Conservation (phyloP, 2,888 invertebrate species). For the Prionchulus punctatus region DNA sequence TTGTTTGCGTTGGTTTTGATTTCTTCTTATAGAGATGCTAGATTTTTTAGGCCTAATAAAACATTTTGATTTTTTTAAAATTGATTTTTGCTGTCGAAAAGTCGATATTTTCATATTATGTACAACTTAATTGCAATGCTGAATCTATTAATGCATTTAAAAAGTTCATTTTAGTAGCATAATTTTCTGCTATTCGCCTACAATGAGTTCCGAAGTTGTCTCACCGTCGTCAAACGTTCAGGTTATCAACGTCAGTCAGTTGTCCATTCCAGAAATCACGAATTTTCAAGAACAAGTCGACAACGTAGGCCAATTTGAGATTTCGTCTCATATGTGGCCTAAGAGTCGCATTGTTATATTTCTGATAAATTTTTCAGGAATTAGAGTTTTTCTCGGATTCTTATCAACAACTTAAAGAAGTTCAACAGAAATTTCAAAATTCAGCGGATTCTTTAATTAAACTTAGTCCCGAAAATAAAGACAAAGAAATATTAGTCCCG, state of each 20-base stretch:
- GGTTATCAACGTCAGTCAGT: constrained; percentile 1
- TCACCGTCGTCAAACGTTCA: background rate
- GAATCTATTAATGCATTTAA: too few relatives aligned
- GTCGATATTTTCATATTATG: too few relatives aligned
- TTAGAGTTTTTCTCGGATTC: constrained; percentile 74
- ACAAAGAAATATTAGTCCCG: constrained; percentile 74
- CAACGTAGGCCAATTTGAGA: constrained; percentile 43
- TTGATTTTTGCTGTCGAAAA: too few relatives aligned
- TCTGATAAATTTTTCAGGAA: constrained; percentile 44
- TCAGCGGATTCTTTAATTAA: constrained; percentile 56
- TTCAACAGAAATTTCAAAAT: constrained; percentile 71
- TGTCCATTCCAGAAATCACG: constrained; percentile 44
- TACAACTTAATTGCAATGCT: too few relatives aligned
- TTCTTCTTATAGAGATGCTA: too few relatives aligned
- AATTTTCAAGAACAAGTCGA: constrained; percentile 71
- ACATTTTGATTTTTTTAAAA: too few relatives aligned
- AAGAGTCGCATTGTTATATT: too few relatives aligned
- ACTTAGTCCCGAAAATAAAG: constrained; percentile 55
- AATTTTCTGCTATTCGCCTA: too few relatives aligned
- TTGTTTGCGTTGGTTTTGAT: too few relatives aligned
- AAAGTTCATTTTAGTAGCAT: too few relatives aligned
- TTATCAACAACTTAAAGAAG: constrained; percentile 62
- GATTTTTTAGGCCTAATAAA: too few relatives aligned
- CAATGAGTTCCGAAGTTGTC: too few relatives aligned
- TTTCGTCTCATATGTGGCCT: background rate